These are phyloP conservation scores for Selenia dentaria DNA, from an alignment of 2,888 invertebrate species.

Conservation along the genomic window DNA sequence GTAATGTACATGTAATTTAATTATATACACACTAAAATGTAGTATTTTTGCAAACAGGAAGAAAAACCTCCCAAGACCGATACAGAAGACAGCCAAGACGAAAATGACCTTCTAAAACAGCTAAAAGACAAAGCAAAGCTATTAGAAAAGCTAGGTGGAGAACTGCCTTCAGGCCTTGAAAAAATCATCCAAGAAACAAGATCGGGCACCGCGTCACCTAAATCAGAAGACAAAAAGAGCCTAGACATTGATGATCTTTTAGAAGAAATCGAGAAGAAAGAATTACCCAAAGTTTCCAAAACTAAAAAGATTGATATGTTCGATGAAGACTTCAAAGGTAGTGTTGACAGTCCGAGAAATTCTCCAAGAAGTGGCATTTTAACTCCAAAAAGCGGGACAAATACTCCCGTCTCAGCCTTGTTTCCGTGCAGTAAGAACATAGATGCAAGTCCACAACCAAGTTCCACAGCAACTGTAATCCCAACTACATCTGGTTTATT, in stretches of 20 bases:
- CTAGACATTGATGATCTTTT: conserved; percentile 65
- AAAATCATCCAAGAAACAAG: conserved; percentile 65
- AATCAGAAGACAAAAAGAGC: conserved; percentile 39
- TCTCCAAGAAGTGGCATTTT: conserved; percentile 49
- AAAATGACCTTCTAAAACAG: conserved; percentile 58
- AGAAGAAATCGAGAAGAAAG: conserved; percentile 73
- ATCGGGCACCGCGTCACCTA: conserved; percentile 52
- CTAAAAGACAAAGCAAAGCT: conserved; percentile 80
- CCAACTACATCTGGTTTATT: conserved; percentile 31
- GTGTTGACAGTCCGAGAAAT: conserved; percentile 42
- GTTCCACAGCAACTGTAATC: neutral
- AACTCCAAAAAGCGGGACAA: conserved; percentile 38
- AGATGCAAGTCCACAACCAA: conserved; percentile 8
- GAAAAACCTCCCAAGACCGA: conserved; percentile 43
- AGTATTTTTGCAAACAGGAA: conserved; percentile 27
- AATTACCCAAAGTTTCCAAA: conserved; percentile 59
- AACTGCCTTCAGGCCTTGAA: conserved; percentile 76
- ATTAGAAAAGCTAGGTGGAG: conserved; percentile 80
- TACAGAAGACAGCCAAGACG: conserved; percentile 67
- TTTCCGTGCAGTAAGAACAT: conserved; percentile 22
- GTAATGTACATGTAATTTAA: neutral
- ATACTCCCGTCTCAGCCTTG: conserved; percentile 35
- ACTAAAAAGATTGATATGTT: conserved; percentile 51
- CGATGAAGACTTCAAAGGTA: conserved; percentile 42
- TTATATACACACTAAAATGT: neutral